Evolutionary conservation across 2,113 vertebrate genomes (phyloP), one percentile per base, ranked within the genome.

Genomic region (Arvicanthis niloticus): DNA sequence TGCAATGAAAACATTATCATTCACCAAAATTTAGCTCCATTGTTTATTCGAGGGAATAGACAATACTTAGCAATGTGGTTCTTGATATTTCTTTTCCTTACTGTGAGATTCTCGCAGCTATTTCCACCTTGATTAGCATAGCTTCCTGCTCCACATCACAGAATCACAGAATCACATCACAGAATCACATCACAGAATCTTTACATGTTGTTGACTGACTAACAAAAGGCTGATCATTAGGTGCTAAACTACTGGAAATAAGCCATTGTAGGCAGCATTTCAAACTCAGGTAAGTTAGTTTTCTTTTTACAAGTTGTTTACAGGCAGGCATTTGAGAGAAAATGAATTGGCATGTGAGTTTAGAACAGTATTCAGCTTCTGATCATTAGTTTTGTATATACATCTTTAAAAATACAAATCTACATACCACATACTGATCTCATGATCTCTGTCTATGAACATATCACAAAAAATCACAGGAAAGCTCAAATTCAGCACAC

Each of bases 1-100:
- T 53, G 53, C n/a, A 53, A 5, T 2, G 17, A 92, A 16, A 89
- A 87, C 16, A 13, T 11, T 40, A 5, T 34, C 53, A 31, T 58
- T 6, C 2, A 37, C 34, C 9, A 85, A 85, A 34, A 65, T 90
- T 42, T 53, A 9, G 29, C 37, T 88, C 82, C 19, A 13, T 65
- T 84, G 40, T 92, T 92, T 80, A 29, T 62, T 80, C 62, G 40
- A 84, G 40, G 62, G 19, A 62, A 58, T 21, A 37, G 34, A 60
- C 45, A 92, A n/a, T 62, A 85, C 40, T 90, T 96, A 76, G 62
- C 80, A 15, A 31, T 84, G 48, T 80, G 16, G 37, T 82, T 75
- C 19, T n/a, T 85, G 76, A 26, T 62, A 31, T 56, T 89, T 96
- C 62, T 91, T 37, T 78, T 70, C 76, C 19, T 65, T 81, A 10